A percentile compares a stretch with the other conserved stretches of the same genome.
Conservation (phyloP, 2,888 invertebrate species). For the Endomychus coccineus region DNA sequence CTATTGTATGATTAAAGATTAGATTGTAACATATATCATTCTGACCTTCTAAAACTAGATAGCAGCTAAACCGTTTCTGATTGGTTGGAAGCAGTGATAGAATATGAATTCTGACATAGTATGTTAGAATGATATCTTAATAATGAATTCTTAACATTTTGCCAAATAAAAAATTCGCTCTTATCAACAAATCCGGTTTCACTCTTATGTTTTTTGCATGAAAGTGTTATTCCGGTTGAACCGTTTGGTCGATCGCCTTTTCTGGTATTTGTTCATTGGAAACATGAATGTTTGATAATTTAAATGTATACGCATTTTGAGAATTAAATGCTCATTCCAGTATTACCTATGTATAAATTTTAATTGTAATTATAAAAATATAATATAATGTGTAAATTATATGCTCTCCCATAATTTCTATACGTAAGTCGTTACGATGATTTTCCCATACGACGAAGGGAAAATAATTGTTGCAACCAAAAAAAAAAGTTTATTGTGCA, state of each 20-base stretch:
- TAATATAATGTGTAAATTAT: conserved; percentile 2
- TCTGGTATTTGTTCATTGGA: background rate
- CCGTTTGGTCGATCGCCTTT: conserved; percentile 1
- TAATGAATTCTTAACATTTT: too few relatives aligned
- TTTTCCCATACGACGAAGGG: conserved; percentile 6
- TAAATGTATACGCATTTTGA: conserved; percentile 34
- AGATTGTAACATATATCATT: too few relatives aligned
- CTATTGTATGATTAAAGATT: too few relatives aligned
- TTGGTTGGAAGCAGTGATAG: too few relatives aligned
- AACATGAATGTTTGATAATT: conserved; percentile 8
- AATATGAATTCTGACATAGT: too few relatives aligned
- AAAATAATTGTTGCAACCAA: too few relatives aligned
- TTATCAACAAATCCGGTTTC: too few relatives aligned
- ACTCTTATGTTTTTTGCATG: too few relatives aligned
- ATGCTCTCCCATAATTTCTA: background rate
- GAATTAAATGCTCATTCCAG: conserved; percentile 39
- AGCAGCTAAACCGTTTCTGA: too few relatives aligned
- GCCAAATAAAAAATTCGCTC: too few relatives aligned
- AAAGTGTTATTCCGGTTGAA: background rate
- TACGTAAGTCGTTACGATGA: conserved; percentile 10
- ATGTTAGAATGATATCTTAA: too few relatives aligned
- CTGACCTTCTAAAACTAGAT: too few relatives aligned
- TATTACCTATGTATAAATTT: conserved; percentile 32
- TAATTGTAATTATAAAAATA: conserved; percentile 9
- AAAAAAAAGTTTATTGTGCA: conserved; percentile 28